Conservation (phyloP, 2,797 vertebrate species). For the Antennarius maculatus region DNA sequence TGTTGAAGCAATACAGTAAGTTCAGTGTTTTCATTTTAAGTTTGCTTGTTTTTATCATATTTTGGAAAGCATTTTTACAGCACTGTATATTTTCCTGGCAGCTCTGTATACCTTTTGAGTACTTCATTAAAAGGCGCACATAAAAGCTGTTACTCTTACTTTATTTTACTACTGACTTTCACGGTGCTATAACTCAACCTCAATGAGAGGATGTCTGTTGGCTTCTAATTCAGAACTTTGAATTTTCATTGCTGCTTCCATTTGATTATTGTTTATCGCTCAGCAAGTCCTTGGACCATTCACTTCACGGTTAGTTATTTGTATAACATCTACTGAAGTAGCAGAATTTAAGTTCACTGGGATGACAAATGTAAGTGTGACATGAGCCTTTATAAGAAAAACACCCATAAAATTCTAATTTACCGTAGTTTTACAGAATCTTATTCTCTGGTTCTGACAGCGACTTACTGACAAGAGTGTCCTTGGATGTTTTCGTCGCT, state of each 20-base stretch:
- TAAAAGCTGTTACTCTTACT: conserved; percentile 41
- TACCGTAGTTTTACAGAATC: neutral
- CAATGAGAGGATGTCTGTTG: neutral
- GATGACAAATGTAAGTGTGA: neutral
- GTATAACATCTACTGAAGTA: neutral
- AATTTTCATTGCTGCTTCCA: neutral
- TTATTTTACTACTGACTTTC: conserved; percentile 19
- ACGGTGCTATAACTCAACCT: conserved; percentile 12
- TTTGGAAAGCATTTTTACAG: neutral
- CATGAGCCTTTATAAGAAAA: neutral
- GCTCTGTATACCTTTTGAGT: conserved; percentile 8
- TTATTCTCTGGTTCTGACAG: neutral
- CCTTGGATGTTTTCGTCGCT: conserved; percentile 27
- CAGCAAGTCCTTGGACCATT: too few species aligned
- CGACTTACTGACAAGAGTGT: conserved; percentile 10
- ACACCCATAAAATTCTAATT: neutral
- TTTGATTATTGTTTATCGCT: too few species aligned
- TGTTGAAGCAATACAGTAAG: too few species aligned
- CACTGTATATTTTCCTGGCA: neutral
- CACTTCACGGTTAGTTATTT: too few species aligned
- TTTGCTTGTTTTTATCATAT: too few species aligned
- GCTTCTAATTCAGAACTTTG: neutral
- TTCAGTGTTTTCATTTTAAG: too few species aligned
- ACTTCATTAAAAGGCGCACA: conserved; percentile 10
- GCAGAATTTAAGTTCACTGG: neutral